These are phyloP conservation scores for Datnioides undecimradiatus DNA, from an alignment of 2,113 vertebrate species.

Conservation along the genomic window DNA sequence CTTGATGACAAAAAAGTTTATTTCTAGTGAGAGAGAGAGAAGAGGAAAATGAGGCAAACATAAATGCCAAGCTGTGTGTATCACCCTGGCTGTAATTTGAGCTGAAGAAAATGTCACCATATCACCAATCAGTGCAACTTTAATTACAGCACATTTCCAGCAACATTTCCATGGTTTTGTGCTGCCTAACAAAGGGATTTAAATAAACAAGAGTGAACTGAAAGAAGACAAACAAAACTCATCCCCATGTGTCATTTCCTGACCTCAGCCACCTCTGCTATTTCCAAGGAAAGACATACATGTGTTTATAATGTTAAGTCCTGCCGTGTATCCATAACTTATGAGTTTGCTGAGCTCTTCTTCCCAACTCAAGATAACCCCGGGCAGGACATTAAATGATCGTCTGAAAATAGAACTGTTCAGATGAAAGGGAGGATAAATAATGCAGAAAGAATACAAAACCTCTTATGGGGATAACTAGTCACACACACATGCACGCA, in stretches of 20 bases:
- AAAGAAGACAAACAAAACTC: conserved; percentile 30
- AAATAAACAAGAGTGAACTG: conserved; percentile 25
- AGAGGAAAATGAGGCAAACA: conserved; percentile 7
- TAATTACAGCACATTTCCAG: conserved; percentile 46
- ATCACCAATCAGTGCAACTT: conserved; percentile 55
- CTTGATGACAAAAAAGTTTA: conserved; percentile 25
- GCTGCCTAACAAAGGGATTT: conserved; percentile 1
- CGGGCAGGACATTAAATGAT: conserved; percentile 70
- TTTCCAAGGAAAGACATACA: conserved; percentile 31
- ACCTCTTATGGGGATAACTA: conserved; percentile 76
- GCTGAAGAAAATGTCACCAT: conserved; percentile 54
- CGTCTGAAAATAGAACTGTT: conserved; percentile 77
- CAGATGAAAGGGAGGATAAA: conserved; percentile 78
- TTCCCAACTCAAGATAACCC: conserved; percentile 60
- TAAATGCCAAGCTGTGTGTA: conserved; percentile 43
- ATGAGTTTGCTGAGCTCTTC: conserved; percentile 48
- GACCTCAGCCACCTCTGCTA: conserved; percentile 39
- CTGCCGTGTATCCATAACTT: conserved; percentile 54
- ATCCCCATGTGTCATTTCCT: conserved; percentile 37
- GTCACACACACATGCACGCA: conserved; percentile 55
- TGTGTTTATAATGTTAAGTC: conserved; percentile 56
- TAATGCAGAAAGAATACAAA: conserved; percentile 81
- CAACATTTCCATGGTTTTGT: conserved; percentile 29
- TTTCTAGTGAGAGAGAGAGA: conserved; percentile 8
- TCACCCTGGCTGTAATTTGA: conserved; percentile 41